phyloP scores from a whole-genome alignment of 2,888 invertebrate genomes.

The Phania funesta region DNA sequence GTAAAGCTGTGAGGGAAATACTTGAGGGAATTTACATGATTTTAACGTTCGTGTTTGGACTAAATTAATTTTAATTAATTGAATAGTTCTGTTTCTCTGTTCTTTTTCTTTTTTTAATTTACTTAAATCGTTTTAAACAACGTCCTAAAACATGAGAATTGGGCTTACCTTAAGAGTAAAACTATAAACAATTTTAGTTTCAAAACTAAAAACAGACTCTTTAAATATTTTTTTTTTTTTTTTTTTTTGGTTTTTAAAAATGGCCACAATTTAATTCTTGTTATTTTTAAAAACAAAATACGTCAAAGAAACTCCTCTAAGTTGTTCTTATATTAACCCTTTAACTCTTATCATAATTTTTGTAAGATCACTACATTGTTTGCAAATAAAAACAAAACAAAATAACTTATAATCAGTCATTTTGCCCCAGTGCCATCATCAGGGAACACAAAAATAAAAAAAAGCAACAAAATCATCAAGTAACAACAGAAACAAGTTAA shows the following conservation, averaged over 20 bases:
- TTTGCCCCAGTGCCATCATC: conserved; percentile 59
- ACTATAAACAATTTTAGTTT: too few relatives aligned
- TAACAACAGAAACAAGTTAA: conserved; percentile 56
- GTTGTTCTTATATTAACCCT: conserved; percentile 15
- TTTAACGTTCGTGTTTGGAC: conserved; percentile 41
- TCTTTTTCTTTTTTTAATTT: background rate
- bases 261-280: conserved; percentile 6
- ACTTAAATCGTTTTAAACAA: too few relatives aligned
- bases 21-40: conserved; percentile 39
- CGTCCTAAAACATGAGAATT: too few relatives aligned
- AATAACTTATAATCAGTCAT: conserved; percentile 54
- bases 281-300: background rate
- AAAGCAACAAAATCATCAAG: conserved; percentile 63
- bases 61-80: conserved; percentile 64
- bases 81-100: conserved; percentile 50
- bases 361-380: conserved; percentile 12
- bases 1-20: background rate
- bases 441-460: conserved; percentile 46
- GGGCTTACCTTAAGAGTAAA: too few relatives aligned
- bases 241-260: conserved; percentile 4
- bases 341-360: conserved; percentile 17
- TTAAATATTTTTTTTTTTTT: background rate
- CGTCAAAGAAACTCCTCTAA: conserved; percentile 31
- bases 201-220: too few relatives aligned
- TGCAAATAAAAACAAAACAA: conserved; percentile 3